A percentile compares a stretch with the other conserved stretches of the same genome.
phyloP scores from a whole-genome alignment of 2,113 vertebrate genomes.

The Petrocephalus microphthalmus region DNA sequence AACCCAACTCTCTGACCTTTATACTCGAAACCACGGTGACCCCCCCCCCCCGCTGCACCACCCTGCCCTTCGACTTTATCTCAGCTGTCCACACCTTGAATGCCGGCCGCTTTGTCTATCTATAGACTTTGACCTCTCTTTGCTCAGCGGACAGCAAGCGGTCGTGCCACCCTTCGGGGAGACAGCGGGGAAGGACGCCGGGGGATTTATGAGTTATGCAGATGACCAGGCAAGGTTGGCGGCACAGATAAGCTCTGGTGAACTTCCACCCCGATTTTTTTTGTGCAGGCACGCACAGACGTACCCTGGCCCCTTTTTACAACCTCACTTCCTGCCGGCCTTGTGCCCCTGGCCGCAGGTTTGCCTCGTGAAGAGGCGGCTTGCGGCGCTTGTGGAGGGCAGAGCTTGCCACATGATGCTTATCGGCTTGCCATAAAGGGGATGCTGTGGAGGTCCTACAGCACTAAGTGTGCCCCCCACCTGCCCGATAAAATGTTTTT shows the following conservation, averaged over 20 bases:
- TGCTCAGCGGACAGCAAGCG: conserved; percentile 42
- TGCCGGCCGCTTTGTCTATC: conserved; percentile 44
- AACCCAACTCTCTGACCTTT: conserved; percentile 35
- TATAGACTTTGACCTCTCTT: conserved; percentile 47
- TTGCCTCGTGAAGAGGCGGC: background rate
- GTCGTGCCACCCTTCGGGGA: conserved; percentile 28
- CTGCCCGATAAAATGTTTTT: conserved; percentile 9
- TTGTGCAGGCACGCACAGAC: background rate
- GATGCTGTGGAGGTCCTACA: background rate
- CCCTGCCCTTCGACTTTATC: conserved; percentile 38
- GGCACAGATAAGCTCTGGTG: background rate
- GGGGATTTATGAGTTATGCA: conserved; percentile 27
- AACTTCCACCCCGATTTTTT: conserved; percentile 21
- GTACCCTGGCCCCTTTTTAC: background rate
- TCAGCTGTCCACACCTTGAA: conserved; percentile 48
- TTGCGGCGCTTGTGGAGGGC: background rate
- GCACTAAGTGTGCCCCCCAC: background rate
- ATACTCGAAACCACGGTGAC: conserved; percentile 35
- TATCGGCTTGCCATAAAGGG: background rate
- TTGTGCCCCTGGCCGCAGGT: background rate
- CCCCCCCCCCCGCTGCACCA: background rate
- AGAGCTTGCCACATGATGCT: background rate
- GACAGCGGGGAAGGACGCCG: background rate
- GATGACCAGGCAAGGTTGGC: conserved; percentile 34
- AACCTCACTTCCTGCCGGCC: background rate